phyloP scores from a whole-genome alignment of 2,113 vertebrate genomes.

The Rhinoptilus africanus region DNA sequence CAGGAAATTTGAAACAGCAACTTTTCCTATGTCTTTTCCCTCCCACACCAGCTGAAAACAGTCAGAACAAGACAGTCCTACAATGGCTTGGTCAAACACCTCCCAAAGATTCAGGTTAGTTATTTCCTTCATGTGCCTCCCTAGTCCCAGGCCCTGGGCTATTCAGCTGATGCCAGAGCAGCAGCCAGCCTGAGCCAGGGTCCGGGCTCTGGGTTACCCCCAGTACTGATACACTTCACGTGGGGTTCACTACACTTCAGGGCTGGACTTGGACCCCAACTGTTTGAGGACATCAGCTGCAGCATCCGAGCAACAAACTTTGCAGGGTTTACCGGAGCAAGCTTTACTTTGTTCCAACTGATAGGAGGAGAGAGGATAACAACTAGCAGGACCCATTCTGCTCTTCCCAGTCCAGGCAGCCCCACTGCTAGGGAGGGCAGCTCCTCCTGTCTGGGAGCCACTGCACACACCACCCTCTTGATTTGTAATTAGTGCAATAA shows the following conservation, averaged over 20 bases:
- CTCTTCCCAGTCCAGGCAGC: background rate
- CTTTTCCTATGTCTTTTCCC: background rate
- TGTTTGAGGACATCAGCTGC: background rate
- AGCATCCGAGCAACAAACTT: background rate
- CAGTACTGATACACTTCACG: background rate
- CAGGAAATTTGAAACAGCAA: background rate
- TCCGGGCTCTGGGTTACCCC: background rate
- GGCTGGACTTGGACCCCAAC: background rate
- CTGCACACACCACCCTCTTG: conserved; percentile 14
- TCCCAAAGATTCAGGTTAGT: background rate
- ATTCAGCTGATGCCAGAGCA: background rate
- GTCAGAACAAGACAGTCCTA: background rate
- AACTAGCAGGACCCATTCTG: background rate
- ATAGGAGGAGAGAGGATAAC: background rate
- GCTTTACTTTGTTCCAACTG: background rate
- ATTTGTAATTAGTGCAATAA: conserved; percentile 51
- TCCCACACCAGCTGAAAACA: background rate
- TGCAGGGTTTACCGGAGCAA: background rate
- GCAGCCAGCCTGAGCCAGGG: background rate
- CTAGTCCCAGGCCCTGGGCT: background rate
- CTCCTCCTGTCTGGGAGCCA: conserved; percentile 16
- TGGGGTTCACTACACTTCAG: too few relatives aligned
- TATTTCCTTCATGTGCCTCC: background rate
- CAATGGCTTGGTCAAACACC: background rate
- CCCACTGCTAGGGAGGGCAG: background rate